These are phyloP conservation scores for Petrolisthes manimaculis DNA, from an alignment of 2,888 invertebrate species.

Conservation along the genomic window DNA sequence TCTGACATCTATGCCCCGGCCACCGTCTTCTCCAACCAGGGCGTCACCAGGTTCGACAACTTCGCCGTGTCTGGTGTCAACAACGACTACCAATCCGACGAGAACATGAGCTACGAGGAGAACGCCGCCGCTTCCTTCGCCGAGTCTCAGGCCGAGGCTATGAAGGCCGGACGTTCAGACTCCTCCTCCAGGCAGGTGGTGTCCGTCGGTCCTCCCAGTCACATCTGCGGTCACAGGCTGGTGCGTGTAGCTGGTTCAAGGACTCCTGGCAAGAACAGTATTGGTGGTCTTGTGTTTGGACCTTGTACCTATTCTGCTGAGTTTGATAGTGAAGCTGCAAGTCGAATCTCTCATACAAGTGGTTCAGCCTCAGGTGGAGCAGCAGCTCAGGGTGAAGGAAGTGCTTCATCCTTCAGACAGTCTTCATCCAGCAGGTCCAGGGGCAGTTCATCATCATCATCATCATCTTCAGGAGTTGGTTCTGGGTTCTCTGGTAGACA, in stretches of 20 bases:
- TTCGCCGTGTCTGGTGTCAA: constrained; percentile 60
- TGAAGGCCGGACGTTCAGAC: constrained; percentile 11
- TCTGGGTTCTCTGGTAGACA: constrained; percentile 17
- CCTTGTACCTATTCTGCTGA: constrained; percentile 23
- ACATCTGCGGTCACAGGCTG: constrained; percentile 31
- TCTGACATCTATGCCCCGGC: constrained; percentile 61
- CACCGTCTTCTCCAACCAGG: constrained; percentile 53
- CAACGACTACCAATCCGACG: constrained; percentile 33
- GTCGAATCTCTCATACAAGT: not conserved
- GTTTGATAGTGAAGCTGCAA: not conserved
- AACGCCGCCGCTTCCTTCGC: constrained; percentile 47
- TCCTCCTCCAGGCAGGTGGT: constrained; percentile 32
- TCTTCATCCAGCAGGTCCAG: not conserved
- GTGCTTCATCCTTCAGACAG: not conserved
- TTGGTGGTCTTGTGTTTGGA: constrained; percentile 6
- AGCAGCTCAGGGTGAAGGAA: not conserved
- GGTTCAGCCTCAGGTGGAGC: not conserved
- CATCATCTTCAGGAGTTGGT: not conserved
- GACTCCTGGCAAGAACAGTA: not conserved
- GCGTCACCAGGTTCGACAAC: constrained; percentile 54
- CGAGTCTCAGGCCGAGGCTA: constrained; percentile 31
- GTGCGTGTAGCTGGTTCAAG: constrained; percentile 29
- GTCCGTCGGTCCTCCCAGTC: constrained; percentile 20
- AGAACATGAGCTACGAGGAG: constrained; percentile 42
- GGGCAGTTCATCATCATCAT: not conserved